Evolutionary conservation across 1,140 invertebrate species (phyloP).

Genomic region (Himalopsyche phryganea): DNA sequence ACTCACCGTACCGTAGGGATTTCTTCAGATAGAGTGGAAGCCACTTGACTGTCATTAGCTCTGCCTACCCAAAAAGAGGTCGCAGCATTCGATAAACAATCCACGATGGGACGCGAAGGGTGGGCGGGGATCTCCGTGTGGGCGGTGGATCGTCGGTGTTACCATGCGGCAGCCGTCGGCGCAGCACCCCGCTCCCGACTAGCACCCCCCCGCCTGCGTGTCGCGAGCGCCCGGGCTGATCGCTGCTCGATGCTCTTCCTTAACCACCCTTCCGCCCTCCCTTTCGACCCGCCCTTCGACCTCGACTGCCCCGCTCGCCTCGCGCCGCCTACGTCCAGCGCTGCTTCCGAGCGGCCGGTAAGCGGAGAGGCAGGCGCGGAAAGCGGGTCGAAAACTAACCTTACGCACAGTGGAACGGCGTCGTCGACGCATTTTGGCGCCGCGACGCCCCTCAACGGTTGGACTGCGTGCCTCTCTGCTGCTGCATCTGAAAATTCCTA

Average conservation of each 20-base stretch:
- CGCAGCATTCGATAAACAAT: conserved; percentile 22
- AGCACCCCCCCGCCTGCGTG: conserved; percentile 48
- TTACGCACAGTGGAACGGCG: conserved; percentile 12
- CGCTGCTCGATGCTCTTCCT: conserved; percentile 2
- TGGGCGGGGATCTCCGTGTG: too few relatives aligned
- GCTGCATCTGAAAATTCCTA: too few relatives aligned
- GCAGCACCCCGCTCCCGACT: conserved; percentile 36
- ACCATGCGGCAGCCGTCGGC: conserved; percentile 26
- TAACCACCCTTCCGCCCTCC: conserved; percentile 20
- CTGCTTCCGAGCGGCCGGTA: conserved; percentile 2
- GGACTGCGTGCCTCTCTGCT: too few relatives aligned
- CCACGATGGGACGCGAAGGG: conserved; percentile 19
- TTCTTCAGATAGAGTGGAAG: too few relatives aligned
- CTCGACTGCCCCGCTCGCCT: conserved; percentile 33
- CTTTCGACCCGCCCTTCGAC: conserved; percentile 40
- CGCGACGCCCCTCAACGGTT: background rate
- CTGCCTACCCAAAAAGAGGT: conserved; percentile 7
- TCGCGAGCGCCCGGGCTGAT: conserved; percentile 33
- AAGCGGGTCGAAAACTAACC: conserved; percentile 3
- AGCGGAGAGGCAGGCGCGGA: background rate
- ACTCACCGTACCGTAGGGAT: background rate
- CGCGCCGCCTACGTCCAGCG: conserved; percentile 32
- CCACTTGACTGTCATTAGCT: too few relatives aligned
- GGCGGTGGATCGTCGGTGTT: conserved; percentile 1
- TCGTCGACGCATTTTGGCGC: conserved; percentile 3